phyloP scores from a whole-genome alignment of 2,797 vertebrate genomes.

The Rhinoraja longicauda region DNA sequence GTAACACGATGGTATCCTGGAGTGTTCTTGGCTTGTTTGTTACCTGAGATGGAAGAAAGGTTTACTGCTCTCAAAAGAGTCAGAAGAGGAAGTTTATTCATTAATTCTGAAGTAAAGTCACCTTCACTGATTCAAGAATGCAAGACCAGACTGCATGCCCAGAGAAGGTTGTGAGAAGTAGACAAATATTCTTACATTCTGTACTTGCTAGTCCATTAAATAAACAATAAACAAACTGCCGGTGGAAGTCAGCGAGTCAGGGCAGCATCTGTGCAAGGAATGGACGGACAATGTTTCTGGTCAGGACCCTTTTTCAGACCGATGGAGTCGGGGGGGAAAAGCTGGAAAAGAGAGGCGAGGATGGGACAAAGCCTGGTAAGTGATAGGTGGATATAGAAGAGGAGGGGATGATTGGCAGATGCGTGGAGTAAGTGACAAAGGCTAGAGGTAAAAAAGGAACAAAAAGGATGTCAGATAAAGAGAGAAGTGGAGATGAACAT shows the following conservation, averaged over 20 bases:
- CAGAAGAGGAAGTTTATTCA: neutral
- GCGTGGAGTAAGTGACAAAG: no score
- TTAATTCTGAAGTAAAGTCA: neutral
- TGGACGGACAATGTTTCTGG: no score
- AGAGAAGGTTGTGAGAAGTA: neutral
- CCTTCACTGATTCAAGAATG: neutral
- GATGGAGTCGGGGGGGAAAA: no score
- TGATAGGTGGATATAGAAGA: no score
- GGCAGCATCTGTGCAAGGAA: neutral
- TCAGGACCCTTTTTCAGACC: no score
- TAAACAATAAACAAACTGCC: neutral
- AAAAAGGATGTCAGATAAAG: no score
- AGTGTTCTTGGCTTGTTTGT: neutral
- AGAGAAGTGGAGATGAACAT: no score
- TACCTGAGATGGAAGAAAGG: constrained; percentile 15
- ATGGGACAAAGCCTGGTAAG: no score
- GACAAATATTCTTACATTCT: neutral
- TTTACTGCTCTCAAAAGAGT: neutral
- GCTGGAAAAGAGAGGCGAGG: no score
- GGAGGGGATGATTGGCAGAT: no score
- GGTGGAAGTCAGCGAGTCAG: no score
- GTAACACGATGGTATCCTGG: neutral
- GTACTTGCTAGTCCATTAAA: neutral
- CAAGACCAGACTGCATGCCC: neutral
- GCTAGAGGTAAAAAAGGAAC: no score